Percentiles rank a stretch among this genome's conserved stretches.
Conservation (phyloP, 1,140 invertebrate species). For the Formica exsecta region DNA sequence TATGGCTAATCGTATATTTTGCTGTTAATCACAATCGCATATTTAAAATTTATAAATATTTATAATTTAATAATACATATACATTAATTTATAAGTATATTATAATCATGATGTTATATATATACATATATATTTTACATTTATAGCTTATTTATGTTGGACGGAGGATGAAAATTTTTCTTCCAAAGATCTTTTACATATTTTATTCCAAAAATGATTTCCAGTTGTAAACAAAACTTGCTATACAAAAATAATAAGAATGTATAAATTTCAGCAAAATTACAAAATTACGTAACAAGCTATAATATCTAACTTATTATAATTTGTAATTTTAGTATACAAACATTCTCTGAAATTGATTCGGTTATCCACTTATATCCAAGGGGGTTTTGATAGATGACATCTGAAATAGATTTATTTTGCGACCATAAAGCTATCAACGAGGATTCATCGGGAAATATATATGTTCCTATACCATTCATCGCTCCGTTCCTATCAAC, state of each 20-base stretch:
- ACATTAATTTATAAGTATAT: background rate
- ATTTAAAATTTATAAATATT: constrained; percentile 16
- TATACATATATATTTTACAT: background rate
- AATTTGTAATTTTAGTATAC: constrained; percentile 1
- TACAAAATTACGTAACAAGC: background rate
- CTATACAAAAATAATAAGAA: constrained; percentile 37
- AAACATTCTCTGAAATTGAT: constrained; percentile 26
- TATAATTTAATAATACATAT: background rate
- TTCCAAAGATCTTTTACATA: background rate
- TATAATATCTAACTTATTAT: background rate
- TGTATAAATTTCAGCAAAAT: background rate
- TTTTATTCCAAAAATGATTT: constrained; percentile 72
- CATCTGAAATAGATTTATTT: constrained; percentile 67
- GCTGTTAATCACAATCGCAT: background rate
- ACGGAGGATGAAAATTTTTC: background rate
- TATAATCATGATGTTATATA: background rate
- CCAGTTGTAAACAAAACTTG: constrained; percentile 64
- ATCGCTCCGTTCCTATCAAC: constrained; percentile 61
- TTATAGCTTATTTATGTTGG: background rate
- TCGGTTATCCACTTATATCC: constrained; percentile 67
- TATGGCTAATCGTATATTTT: background rate
- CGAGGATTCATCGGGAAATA: constrained; percentile 71
- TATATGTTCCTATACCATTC: constrained; percentile 68
- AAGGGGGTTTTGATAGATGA: constrained; percentile 65
- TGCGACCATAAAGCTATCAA: constrained; percentile 65